Evolutionary conservation across 2,797 vertebrate species (phyloP), one percentile per base, ranked within the genome.

Genomic region (Glossophaga mutica): DNA sequence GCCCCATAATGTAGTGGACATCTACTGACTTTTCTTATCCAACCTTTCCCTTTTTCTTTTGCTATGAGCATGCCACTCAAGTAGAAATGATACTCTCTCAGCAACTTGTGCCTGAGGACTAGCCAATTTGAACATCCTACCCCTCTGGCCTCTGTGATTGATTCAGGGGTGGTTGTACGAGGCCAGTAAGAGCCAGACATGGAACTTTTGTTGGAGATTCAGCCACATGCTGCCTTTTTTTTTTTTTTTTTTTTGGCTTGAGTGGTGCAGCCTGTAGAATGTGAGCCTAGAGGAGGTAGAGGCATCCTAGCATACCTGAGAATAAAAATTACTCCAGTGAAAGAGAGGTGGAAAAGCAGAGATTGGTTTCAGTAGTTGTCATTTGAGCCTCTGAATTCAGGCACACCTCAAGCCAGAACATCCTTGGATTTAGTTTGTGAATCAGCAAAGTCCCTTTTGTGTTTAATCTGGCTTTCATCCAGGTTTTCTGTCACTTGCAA

Each of bases 1-100:
- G 19, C 34, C 34, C 16, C 9, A 0, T 19, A 5, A 14, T 4
- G 4, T 21, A 11, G 11, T 2, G 44, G 42, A 32, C 26, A n/a
- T 67, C 29, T 44, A n/a, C 32, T 24, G 6, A 15, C 87, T 94
- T 77, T n/a, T 87, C 32, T 81, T 44, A 55, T 55, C 59, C 22
- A 77, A 3, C 7, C 6, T 86, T 34, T 44, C 0, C 12, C 9
- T 19, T 4, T 12, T 55, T 57, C 12, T 46, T 39, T 73, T 34
- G 32, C 70, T 39, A n/a, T 46, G 46, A 48, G 46, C 39, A 14
- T 7, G 11, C 9, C 34, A 26, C 55, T 94, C 18, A 32, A 5
- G 21, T 32, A 70, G 52, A 44, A 48, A n/a, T 24, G 50, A 22
- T 14, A 16, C 12, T 73, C 65, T 65, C 26, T 18, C 24, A 32